Base-by-base conservation (phyloP, 2,888 invertebrate genomes). In the Panzeria rudis region DNA sequence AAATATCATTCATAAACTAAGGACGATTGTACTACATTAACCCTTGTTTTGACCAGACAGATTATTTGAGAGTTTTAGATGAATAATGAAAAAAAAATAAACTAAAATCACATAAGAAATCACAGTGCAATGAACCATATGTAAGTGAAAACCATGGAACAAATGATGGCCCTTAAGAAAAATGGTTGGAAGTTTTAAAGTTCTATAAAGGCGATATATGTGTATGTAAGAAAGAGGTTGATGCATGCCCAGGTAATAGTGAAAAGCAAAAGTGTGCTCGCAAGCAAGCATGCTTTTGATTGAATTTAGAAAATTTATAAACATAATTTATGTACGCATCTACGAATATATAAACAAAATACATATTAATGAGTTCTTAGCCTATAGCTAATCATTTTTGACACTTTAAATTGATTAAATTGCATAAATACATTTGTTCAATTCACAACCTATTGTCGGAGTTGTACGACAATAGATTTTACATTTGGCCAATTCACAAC, bases 51-150 rank as follows among this genome's bases (percentile, higher is more conserved):
- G 38, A 59, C 73, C 8, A 47, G 38, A 75, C 50, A 35, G 11
- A 47, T 3, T 32, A 29, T 20, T 20, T 56, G 20, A 75, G 52
- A 66, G 38, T 41, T 54, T 78, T 38, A 59, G 17, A 25, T 25
- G 17, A 38, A 29, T 32, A 79, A 47, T n/a, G n/a, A n/a, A n/a
- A n/a, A n/a, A n/a, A n/a, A n/a, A 4, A 17, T n/a, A 35, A 56
- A 64, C 9, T 13, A 75, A 38, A 56, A 82, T 78, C 85, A 85
- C 85, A 85, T 85, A 85, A 86, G 88, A 89, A 88, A 89, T 89
- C 90, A 90, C 91, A 91, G 91, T 91, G 91, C 91, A 91, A 91
- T 91, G 91, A 91, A 89, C 91, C 91, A 91, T 89, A 81, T 76
- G 73, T 77, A 83, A 84, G 78, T 79, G 81, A 82, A 77, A 85